Conservation (phyloP, 1,140 invertebrate species). For the Pseudomyrmex dendroicus region DNA sequence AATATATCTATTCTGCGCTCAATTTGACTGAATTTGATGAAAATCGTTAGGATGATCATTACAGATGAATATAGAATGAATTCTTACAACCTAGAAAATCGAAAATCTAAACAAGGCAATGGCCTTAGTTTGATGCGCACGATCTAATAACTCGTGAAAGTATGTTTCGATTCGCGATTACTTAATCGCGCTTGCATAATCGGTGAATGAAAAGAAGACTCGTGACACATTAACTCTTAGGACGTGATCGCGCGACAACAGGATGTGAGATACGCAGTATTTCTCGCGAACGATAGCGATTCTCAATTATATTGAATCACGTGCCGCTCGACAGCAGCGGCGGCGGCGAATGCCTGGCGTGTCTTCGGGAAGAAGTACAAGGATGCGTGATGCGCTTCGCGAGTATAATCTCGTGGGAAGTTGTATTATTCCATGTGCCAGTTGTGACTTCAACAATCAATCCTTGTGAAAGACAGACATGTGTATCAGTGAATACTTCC, state of each 20-base stretch:
- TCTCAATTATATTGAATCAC: conserved; percentile 46
- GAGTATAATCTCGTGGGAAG: conserved; percentile 38
- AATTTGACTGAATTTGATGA: too few species aligned
- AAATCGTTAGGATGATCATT: too few species aligned
- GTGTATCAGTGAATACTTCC: not conserved
- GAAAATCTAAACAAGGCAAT: not conserved
- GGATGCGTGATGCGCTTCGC: conserved; percentile 32
- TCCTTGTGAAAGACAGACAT: conserved; percentile 10
- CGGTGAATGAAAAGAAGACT: conserved; percentile 9
- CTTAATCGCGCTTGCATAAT: conserved; percentile 27
- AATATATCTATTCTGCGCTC: too few species aligned
- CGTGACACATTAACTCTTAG: conserved; percentile 31
- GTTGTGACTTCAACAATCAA: conserved; percentile 7
- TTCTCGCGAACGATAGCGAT: not conserved
- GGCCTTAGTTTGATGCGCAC: not conserved
- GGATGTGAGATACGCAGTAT: conserved; percentile 15
- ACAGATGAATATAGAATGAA: not conserved
- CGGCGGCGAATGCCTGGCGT: conserved; percentile 32
- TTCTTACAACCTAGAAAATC: not conserved
- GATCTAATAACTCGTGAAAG: conserved; percentile 3
- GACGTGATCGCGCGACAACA: conserved; percentile 26
- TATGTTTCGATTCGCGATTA: conserved; percentile 42
- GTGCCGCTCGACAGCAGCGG: conserved; percentile 12
- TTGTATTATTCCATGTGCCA: conserved; percentile 44
- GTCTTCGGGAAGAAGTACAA: conserved; percentile 46